Conservation (phyloP, 2,888 invertebrate species). For the Papilio demoleus region DNA sequence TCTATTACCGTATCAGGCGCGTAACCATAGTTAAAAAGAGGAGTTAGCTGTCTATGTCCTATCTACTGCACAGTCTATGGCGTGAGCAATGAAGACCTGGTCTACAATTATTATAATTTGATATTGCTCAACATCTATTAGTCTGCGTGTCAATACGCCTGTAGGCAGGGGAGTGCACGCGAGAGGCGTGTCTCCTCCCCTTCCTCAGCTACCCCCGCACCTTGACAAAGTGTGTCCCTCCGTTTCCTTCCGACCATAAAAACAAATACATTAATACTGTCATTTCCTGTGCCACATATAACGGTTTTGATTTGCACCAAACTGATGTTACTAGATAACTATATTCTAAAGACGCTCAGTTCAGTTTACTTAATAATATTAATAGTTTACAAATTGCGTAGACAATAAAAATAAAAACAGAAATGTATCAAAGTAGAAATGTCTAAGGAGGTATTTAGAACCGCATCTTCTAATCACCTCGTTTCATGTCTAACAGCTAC, state of each 20-base stretch:
- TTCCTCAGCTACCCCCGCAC: slow-evolving; percentile 15
- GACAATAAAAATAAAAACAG: not conserved
- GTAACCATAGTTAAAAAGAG: not conserved
- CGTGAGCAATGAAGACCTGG: slow-evolving; percentile 50
- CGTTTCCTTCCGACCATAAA: slow-evolving; percentile 22
- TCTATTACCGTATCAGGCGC: too few relatives aligned
- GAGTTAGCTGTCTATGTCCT: not conserved
- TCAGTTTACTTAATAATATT: too few relatives aligned
- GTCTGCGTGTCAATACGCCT: slow-evolving; percentile 58
- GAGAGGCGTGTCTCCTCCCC: slow-evolving; percentile 49
- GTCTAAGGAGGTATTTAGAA: not conserved
- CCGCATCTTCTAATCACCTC: slow-evolving; percentile 2
- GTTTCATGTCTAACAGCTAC: slow-evolving; percentile 4
- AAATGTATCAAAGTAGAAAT: not conserved
- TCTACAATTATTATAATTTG: slow-evolving; percentile 65
- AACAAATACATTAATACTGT: slow-evolving; percentile 33
- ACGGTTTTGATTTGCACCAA: too few relatives aligned
- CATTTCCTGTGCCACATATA: too few relatives aligned
- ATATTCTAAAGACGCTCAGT: not conserved
- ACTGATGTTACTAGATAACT: too few relatives aligned
- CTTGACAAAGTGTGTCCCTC: slow-evolving; percentile 5
- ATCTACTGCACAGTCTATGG: slow-evolving; percentile 38
- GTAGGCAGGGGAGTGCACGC: slow-evolving; percentile 56
- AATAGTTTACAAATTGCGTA: too few relatives aligned
- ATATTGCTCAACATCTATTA: slow-evolving; percentile 64